These are phyloP conservation scores for Tricholaema leucomelas DNA, from an alignment of 2,113 vertebrate genomes.

Conservation along the genomic window DNA sequence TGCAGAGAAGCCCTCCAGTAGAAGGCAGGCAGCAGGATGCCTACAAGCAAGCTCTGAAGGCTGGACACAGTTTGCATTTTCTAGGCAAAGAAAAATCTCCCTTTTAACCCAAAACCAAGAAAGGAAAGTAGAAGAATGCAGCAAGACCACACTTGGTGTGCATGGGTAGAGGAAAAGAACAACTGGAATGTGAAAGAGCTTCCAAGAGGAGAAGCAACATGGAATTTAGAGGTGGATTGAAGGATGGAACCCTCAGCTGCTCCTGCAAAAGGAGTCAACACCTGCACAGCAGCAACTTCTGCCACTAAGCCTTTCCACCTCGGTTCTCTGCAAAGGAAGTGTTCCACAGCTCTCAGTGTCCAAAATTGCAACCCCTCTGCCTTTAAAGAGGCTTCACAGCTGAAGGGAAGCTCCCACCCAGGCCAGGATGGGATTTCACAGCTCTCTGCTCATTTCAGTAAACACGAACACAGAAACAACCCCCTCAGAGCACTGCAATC, in stretches of 20 bases:
- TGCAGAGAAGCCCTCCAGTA: not conserved
- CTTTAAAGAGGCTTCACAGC: not conserved
- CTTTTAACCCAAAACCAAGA: not conserved
- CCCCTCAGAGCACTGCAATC: not conserved
- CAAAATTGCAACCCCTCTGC: no score
- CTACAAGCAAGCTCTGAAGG: not conserved
- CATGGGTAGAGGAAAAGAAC: not conserved
- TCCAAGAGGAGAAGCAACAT: not conserved
- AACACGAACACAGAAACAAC: not conserved
- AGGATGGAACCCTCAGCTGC: not conserved
- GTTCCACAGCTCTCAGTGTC: accelerated
- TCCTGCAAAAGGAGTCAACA: not conserved
- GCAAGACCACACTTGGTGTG: accelerated
- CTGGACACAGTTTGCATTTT: not conserved
- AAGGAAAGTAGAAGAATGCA: not conserved
- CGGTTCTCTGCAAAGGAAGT: not conserved
- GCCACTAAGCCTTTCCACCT: not conserved
- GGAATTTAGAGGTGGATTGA: not conserved
- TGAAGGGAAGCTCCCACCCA: not conserved
- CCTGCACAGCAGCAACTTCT: not conserved
- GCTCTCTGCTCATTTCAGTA: not conserved
- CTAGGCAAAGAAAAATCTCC: not conserved
- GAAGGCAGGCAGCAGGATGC: not conserved
- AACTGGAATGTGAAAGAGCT: not conserved
- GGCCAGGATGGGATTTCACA: not conserved